Evolutionary conservation across 2,888 invertebrate species (phyloP), one percentile per base, ranked within the genome.

Genomic region (Chironomus tentans): DNA sequence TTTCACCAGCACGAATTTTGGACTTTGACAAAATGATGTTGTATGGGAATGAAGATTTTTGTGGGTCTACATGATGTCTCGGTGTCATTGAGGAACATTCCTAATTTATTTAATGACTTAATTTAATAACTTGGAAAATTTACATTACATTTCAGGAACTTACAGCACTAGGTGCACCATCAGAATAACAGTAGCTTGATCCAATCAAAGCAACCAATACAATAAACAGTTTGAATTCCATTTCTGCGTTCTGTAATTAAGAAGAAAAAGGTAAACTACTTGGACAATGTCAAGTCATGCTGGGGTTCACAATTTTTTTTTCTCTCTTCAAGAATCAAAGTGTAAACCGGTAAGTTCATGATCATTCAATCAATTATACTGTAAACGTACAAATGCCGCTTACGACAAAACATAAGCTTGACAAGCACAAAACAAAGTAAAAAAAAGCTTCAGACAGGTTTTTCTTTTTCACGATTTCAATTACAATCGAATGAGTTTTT

Each of bases 51-150:
- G 83, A 78, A 0, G 84, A 79, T 13, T 83, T 83, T 82, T 91
- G 89, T 0, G 88, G 83, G 0, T 85, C 82, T 3, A 87, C 87
- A 0, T 87, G 88, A 81, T 92, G 92, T 80, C 88, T 86, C 0
- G 92, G 92, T 6, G 86, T 85, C 87, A 91, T 88, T 81, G 89
- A 89, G n/a, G 81, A 82, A 83, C 91, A 91, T 28, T 88, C 87
- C 61, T 84, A 2, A n/a, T n/a, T 38, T 10, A 2, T 10, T 28
- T 38, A 38, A 38, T 38, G n/a, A n/a, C n/a, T 28, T 28, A 4
- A 10, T 38, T 38, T 10, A 38, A 2, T 38, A 2, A 1, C 10
- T 4, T 28, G 28, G 28, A 28, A 3, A 28, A 28, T 28, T 28
- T 4, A n/a, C 5, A 38, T 38, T 38, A 38, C 38, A 38, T 10